phyloP scores from a whole-genome alignment of 2,797 vertebrate genomes.

The Sebastes reedi region DNA sequence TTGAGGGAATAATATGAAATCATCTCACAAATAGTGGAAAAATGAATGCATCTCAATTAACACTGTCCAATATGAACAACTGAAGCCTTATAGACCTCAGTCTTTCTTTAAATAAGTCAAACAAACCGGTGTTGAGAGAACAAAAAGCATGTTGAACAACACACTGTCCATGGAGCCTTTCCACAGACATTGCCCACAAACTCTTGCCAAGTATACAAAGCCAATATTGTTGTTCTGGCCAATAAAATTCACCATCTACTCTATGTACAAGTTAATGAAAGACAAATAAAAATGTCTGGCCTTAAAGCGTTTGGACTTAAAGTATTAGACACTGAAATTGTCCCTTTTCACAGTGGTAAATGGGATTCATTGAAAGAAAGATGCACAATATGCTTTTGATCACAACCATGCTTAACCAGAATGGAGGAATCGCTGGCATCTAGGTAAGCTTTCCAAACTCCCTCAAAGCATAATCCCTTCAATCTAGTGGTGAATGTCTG shows the following conservation, averaged over 20 bases:
- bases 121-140: constrained; percentile 21
- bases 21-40: background rate
- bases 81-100: background rate
- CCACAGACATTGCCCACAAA: constrained; percentile 38
- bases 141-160: constrained; percentile 15
- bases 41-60: background rate
- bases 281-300: constrained; percentile 51
- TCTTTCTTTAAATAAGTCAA: constrained; percentile 28
- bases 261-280: constrained; percentile 55
- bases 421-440: constrained; percentile 21
- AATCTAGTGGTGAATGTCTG: constrained; percentile 20
- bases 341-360: constrained; percentile 37
- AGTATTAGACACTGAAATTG: constrained; percentile 30
- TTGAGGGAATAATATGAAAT: background rate
- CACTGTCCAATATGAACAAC: background rate
- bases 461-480: constrained; percentile 21
- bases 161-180: constrained; percentile 23
- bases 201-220: constrained; percentile 49
- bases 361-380: constrained; percentile 17
- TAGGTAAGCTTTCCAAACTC: constrained; percentile 8
- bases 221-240: constrained; percentile 61
- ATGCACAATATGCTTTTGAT: constrained; percentile 51
- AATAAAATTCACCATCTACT: constrained; percentile 51
- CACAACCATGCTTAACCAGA: constrained; percentile 19
- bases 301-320: constrained; percentile 36